Evolutionary conservation across 2,797 vertebrate genomes (phyloP).

Genomic region (Alectoris magna): DNA sequence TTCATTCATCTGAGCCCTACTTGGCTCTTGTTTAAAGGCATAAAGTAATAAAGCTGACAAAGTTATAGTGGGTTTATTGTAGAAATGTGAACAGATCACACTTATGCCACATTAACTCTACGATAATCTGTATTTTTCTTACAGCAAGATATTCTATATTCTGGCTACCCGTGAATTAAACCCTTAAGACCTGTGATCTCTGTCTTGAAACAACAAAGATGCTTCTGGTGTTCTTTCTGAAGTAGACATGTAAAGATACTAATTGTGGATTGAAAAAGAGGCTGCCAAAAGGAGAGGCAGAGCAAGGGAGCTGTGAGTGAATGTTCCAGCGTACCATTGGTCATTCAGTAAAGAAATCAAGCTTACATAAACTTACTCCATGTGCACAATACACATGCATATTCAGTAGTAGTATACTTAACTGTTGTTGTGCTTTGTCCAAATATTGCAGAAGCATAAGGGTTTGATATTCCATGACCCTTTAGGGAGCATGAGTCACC

Average conservation of each 20-base stretch:
- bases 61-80: background rate
- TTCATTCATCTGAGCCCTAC: background rate
- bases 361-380: background rate
- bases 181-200: background rate
- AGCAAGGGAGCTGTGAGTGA: background rate
- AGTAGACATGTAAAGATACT: accelerated
- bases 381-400: background rate
- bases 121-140: background rate
- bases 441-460: background rate
- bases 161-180: background rate
- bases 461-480: background rate
- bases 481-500: conserved; percentile 10
- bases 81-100: background rate
- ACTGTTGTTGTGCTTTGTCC: background rate
- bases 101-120: background rate
- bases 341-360: background rate
- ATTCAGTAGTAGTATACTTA: background rate
- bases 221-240: background rate
- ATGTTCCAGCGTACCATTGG: background rate
- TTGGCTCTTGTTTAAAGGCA: background rate
- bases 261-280: background rate
- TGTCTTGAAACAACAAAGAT: background rate
- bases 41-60: background rate
- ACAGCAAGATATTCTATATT: background rate
- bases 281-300: background rate